phyloP scores from a whole-genome alignment of 2,888 invertebrate genomes.

The Mactromeris polynyma region DNA sequence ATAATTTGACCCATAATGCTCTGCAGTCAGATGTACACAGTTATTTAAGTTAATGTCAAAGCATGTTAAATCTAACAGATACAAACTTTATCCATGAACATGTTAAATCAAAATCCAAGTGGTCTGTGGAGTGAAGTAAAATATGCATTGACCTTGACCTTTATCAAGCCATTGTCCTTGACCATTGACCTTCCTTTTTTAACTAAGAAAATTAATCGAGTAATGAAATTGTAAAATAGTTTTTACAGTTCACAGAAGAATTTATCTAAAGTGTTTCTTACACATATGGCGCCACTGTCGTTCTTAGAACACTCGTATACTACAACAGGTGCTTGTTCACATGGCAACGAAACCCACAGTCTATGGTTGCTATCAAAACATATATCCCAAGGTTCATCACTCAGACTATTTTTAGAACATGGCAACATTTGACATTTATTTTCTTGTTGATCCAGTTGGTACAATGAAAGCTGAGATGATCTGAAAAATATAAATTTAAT shows the following conservation, averaged over 20 bases:
- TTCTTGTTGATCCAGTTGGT: constrained; percentile 12
- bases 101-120: too few relatives aligned
- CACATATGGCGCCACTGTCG: background rate
- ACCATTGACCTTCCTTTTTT: background rate
- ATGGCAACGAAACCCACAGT: constrained; percentile 72
- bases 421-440: constrained; percentile 19
- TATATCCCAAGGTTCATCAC: constrained; percentile 75
- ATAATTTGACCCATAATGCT: too few relatives aligned
- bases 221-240: too few relatives aligned
- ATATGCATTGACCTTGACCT: too few relatives aligned
- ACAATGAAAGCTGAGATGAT: constrained; percentile 32
- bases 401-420: constrained; percentile 22
- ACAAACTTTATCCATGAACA: too few relatives aligned
- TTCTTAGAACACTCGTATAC: constrained; percentile 55
- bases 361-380: constrained; percentile 65
- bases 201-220: too few relatives aligned
- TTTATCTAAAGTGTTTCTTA: background rate
- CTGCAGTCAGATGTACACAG: too few relatives aligned
- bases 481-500: constrained; percentile 27
- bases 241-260: background rate
- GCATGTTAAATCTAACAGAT: too few relatives aligned
- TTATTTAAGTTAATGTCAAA: too few relatives aligned
- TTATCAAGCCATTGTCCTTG: background rate
- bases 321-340: constrained; percentile 61
- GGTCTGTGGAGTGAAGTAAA: too few relatives aligned